Percentiles rank a stretch among this genome's conserved stretches.
Evolutionary conservation across 1,140 invertebrate genomes (phyloP).

Genomic region (Bombyx mori): DNA sequence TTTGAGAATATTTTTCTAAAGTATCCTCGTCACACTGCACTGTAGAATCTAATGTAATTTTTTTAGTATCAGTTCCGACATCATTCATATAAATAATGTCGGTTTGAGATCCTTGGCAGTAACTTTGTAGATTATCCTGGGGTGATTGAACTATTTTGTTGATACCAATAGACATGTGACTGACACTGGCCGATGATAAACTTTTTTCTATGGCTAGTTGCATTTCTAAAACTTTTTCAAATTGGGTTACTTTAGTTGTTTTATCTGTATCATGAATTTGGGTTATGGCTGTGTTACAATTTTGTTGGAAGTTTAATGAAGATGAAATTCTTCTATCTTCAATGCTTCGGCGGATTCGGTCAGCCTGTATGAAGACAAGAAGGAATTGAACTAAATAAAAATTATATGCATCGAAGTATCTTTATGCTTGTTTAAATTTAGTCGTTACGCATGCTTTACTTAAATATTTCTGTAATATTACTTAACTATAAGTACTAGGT

Average conservation of each 20-base stretch:
- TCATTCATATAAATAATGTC: constrained; percentile 55
- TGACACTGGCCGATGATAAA: constrained; percentile 49
- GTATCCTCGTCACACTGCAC: constrained; percentile 40
- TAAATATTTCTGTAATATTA: too few relatives aligned
- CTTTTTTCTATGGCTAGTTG: constrained; percentile 55
- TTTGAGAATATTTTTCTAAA: constrained; percentile 54
- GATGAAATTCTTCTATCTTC: constrained; percentile 48
- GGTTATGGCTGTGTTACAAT: constrained; percentile 33
- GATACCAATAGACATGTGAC: constrained; percentile 45
- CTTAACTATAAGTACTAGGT: too few relatives aligned
- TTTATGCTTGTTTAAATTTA: too few relatives aligned
- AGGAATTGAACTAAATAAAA: too few relatives aligned
- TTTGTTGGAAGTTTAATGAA: constrained; percentile 32
- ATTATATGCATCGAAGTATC: too few relatives aligned
- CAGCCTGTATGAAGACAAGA: constrained; percentile 58
- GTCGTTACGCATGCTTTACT: too few relatives aligned
- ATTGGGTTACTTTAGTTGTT: constrained; percentile 34
- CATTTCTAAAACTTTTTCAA: constrained; percentile 55
- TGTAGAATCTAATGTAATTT: constrained; percentile 48
- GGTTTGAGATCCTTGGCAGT: constrained; percentile 59
- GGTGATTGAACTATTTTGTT: constrained; percentile 51
- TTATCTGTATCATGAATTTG: constrained; percentile 29
- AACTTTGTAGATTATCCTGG: constrained; percentile 38
- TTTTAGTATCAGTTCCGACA: constrained; percentile 49
- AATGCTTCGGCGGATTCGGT: constrained; percentile 59